phyloP scores from a whole-genome alignment of 2,888 invertebrate genomes.

The Parnassius mnemosyne region DNA sequence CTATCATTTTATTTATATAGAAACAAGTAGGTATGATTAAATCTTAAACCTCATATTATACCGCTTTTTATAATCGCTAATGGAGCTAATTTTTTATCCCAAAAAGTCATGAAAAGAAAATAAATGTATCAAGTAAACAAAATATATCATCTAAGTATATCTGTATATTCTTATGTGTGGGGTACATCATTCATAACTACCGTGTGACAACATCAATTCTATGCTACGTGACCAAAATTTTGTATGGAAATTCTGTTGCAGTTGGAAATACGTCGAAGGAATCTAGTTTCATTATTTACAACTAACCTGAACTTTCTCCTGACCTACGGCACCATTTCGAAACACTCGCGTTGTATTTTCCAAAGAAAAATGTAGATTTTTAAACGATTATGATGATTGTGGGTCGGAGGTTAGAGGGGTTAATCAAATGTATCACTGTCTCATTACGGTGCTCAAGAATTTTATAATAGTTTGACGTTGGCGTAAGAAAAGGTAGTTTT shows the following conservation, averaged over 20 bases:
- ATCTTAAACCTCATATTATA: too few relatives aligned
- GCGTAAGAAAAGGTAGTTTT: slow-evolving; percentile 21
- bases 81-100: too few relatives aligned
- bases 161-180: too few relatives aligned
- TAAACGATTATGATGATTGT: slow-evolving; percentile 45
- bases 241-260: slow-evolving; percentile 27
- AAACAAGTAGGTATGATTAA: too few relatives aligned
- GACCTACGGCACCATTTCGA: slow-evolving; percentile 66
- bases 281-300: slow-evolving; percentile 35
- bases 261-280: slow-evolving; percentile 31
- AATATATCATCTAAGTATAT: too few relatives aligned
- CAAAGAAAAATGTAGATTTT: slow-evolving; percentile 59
- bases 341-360: slow-evolving; percentile 43
- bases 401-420: slow-evolving; percentile 54
- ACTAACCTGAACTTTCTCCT: slow-evolving; percentile 65
- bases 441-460: slow-evolving; percentile 32
- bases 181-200: slow-evolving; percentile 1
- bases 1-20: too few relatives aligned
- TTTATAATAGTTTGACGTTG: slow-evolving; percentile 27
- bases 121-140: too few relatives aligned
- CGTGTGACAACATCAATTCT: slow-evolving; percentile 17
- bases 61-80: too few relatives aligned
- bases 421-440: slow-evolving; percentile 29
- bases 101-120: too few relatives aligned
- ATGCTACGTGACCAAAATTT: slow-evolving; percentile 34